Base-by-base conservation (phyloP, 2,113 vertebrate genomes). In the Trachemys scripta region DNA sequence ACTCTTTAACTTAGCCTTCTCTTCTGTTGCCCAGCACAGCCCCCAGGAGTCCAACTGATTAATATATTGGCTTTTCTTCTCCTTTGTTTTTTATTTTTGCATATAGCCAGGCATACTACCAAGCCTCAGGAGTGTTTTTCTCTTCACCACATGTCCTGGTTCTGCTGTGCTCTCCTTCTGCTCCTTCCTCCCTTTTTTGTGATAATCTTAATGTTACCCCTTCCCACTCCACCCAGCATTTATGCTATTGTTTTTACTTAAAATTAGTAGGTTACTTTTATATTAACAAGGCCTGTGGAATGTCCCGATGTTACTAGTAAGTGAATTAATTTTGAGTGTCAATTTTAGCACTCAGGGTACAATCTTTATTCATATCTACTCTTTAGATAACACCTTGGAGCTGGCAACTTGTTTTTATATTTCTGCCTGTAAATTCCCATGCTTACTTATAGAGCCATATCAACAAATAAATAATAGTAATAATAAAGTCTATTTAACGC, bases 241-340 rank as follows among this genome's bases (percentile, higher is more conserved):
- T 10, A 10, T 38, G 65, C 17, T 38, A 92, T 84, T 19, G 0
- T 38, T 85, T 90, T 89, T 90, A 88, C 75, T 84, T 72, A 85
- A 86, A 95, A 85, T 49, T 4, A 57, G 88, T 87, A 88, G 50
- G 94, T 20, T 51, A 54, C 14, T 7, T 83, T 80, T 93, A 87
- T 38, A 83, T n/a, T 87, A 90, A 93, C 78, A 17, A 86, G 57
- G 2, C 72, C 80, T 65, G 53, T 78, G 80, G 38, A 19, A 83
- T 84, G 50, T 81, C 85, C 94, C 65, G 65, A 16, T 65, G 78
- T 56, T 86, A 53, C 87, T 93, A 91, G 92, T 94, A 92, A 90
- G 53, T 91, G 82, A 93, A 97, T 91, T 95, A 96, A 94, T 85
- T 93, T 90, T 51, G 69, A 91, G 53, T 50, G 14, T 69, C 86